Conservation (phyloP, 2,113 vertebrate species). For the Toxotes chatareus region DNA sequence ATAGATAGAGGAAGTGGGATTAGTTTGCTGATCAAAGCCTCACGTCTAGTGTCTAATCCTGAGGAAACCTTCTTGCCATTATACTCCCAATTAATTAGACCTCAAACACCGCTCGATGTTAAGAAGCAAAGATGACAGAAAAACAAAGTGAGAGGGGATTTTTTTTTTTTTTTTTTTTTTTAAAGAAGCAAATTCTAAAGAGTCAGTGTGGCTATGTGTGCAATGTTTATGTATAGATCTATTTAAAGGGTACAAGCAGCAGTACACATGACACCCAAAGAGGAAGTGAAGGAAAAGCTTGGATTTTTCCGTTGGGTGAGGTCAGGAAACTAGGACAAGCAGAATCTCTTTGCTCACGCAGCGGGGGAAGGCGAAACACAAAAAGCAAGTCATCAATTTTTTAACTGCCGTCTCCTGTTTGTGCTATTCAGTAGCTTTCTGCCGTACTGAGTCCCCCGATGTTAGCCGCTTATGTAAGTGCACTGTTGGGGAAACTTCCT, state of each 20-base stretch:
- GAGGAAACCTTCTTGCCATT: conserved; percentile 36
- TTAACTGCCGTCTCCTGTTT: conserved; percentile 68
- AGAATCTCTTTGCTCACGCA: conserved; percentile 36
- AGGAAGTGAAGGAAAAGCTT: conserved; percentile 14
- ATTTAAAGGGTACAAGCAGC: background rate
- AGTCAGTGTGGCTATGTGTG: background rate
- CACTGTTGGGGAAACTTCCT: conserved; percentile 58
- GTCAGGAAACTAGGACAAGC: conserved; percentile 67
- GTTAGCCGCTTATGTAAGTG: conserved; percentile 60
- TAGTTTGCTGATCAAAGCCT: conserved; percentile 64
- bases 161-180: background rate
- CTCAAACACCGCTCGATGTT: conserved; percentile 16
- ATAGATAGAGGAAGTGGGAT: conserved; percentile 50
- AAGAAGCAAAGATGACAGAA: conserved; percentile 25
- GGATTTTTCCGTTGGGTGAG: conserved; percentile 41
- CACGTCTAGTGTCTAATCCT: conserved; percentile 45
- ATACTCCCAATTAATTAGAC: conserved; percentile 50
- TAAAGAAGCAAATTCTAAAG: background rate
- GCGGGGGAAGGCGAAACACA: conserved; percentile 45
- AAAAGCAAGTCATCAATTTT: conserved; percentile 79
- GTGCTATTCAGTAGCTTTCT: conserved; percentile 68
- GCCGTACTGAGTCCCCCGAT: conserved; percentile 23
- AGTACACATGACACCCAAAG: background rate
- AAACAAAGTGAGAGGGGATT: background rate
- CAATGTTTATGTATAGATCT: background rate